phyloP scores from a whole-genome alignment of 2,888 invertebrate species.

The Ceriagrion tenellum region DNA sequence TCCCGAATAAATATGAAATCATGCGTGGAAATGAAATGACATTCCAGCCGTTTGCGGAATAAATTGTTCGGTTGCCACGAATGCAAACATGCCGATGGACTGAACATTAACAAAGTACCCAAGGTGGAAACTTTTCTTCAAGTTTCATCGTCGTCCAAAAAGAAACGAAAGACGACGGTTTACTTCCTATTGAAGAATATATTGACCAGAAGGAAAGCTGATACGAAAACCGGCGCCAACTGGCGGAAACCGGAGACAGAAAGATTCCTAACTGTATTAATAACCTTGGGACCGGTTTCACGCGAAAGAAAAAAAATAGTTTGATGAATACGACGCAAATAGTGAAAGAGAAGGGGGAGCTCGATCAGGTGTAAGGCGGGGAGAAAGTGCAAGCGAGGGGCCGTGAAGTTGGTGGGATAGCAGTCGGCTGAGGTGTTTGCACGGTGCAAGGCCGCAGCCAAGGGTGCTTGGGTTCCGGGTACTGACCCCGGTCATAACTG shows the following conservation, averaged over 20 bases:
- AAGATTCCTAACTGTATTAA: slow-evolving; percentile 54
- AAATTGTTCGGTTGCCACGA: too few species aligned
- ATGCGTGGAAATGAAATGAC: too few species aligned
- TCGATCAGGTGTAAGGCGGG: slow-evolving; percentile 19
- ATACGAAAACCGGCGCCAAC: background rate
- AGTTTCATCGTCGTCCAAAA: background rate
- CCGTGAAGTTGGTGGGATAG: background rate
- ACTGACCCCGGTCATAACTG: slow-evolving; percentile 13
- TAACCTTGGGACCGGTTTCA: slow-evolving; percentile 52
- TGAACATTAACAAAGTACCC: too few species aligned
- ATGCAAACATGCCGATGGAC: too few species aligned
- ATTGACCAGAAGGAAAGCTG: background rate
- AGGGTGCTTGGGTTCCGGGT: slow-evolving; percentile 30
- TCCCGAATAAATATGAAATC: too few species aligned
- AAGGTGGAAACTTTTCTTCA: background rate
- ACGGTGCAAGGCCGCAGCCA: slow-evolving; percentile 41
- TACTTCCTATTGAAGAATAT: slow-evolving; percentile 30
- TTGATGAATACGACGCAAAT: background rate
- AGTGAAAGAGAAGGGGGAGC: background rate
- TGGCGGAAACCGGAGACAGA: background rate
- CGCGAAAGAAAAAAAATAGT: background rate
- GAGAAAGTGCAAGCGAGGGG: slow-evolving; percentile 14
- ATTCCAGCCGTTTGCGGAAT: too few species aligned
- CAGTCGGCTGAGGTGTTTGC: background rate
- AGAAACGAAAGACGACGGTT: background rate